Percentiles rank a stretch among this genome's conserved stretches.
Evolutionary conservation across 2,113 vertebrate genomes (phyloP).

Genomic region (Aleadryas rufinucha): DNA sequence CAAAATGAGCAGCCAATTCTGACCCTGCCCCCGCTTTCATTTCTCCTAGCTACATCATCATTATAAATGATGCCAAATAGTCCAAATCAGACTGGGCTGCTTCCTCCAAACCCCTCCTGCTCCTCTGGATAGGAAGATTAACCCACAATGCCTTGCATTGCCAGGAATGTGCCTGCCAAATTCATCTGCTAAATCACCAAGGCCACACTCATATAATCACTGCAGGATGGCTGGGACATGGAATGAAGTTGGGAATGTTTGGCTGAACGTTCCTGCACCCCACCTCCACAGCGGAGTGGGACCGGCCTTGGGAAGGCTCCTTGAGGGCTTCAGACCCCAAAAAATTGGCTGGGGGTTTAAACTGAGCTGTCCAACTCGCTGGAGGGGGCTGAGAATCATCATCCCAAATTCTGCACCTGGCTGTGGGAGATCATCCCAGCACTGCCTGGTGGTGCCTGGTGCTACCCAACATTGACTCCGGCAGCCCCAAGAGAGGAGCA

Average conservation of each 20-base stretch:
- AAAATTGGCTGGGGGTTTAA: rapidly evolving
- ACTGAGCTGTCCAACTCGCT: rapidly evolving
- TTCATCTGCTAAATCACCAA: background rate
- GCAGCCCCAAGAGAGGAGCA: background rate
- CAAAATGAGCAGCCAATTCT: background rate
- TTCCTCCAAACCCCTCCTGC: background rate
- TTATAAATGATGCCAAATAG: background rate
- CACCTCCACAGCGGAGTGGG: rapidly evolving
- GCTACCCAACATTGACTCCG: background rate
- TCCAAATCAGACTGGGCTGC: background rate
- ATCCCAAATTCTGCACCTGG: background rate
- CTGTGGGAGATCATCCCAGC: background rate
- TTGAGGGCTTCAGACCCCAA: background rate
- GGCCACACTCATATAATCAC: background rate
- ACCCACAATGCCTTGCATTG: background rate
- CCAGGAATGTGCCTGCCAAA: background rate
- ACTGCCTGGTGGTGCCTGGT: background rate
- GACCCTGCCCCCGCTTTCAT: background rate
- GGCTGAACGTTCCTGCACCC: background rate
- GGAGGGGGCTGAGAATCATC: background rate
- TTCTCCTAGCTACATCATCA: background rate
- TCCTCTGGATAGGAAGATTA: background rate
- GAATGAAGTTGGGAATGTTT: background rate
- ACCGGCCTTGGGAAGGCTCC: background rate
- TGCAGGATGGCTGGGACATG: background rate